Base-by-base conservation (phyloP, 2,113 vertebrate genomes). In the Notarius quadriscutis region DNA sequence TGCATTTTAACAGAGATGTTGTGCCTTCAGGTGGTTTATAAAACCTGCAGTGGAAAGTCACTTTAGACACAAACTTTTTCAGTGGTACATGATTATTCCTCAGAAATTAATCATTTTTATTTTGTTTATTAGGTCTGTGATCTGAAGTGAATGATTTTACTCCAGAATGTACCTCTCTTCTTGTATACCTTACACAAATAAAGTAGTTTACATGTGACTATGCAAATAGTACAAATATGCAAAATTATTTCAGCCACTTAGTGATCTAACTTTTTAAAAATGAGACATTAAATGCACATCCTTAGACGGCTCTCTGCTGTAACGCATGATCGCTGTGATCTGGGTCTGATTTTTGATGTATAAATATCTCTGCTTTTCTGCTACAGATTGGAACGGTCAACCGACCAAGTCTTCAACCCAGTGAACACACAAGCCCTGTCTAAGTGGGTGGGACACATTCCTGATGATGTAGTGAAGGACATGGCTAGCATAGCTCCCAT, bases 401-500 rank as follows among this genome's bases (percentile, higher is more conserved):
- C 97, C 0, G 98, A 99, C 94, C 98, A 99, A 93, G 98, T 99
- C 84, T 96, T 99, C 95, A 98, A 97, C 92, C 97, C 98, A 0
- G 97, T 99, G 90, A 99, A 99, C 93, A 95, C 96, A 27, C 97
- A 98, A 22, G 98, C 98, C 0, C 93, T 99, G 48, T 96, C 95
- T 20, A 97, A 96, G 25, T 99, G 98, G 98, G 97, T 96, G 0
- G 97, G 98, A 53, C 95, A 98, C 91, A 98, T 99, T 89, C 98
- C 98, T 0, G 89, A 92, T 11, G 97, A 99, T 0, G 97, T 99
- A 91, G 85, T 99, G 84, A 95, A 94, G 27, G 97, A 99, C 91
- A 98, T 99, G 98, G 96, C 96, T 48, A 96, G 96, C 90, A 96
- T 99, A 0, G 98, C 98, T 0, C 98, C 98, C 0, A 99, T 99